A percentile compares a stretch with the other conserved stretches of the same genome.
phyloP scores from a whole-genome alignment of 2,888 invertebrate genomes.

The Palloptera scutellata region DNA sequence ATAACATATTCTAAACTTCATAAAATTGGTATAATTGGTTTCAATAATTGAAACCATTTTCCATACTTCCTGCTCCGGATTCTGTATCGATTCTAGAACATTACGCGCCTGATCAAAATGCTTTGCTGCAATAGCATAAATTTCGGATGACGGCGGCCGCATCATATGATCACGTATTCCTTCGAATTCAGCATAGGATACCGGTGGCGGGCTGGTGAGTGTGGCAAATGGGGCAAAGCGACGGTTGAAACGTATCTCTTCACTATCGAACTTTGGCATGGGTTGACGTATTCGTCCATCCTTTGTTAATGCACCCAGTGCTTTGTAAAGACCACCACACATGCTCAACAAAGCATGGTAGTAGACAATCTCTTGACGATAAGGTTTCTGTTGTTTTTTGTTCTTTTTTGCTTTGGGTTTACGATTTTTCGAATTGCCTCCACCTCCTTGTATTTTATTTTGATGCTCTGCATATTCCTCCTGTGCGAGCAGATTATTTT shows the following conservation, averaged over 20 bases:
- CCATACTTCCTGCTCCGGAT: conserved; percentile 81
- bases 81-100: conserved; percentile 82
- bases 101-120: conserved; percentile 92
- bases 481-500: conserved; percentile 81
- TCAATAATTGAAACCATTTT: no score
- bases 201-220: conserved; percentile 87
- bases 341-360: conserved; percentile 92
- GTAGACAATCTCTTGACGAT: conserved; percentile 84
- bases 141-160: conserved; percentile 69
- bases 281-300: conserved; percentile 88
- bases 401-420: conserved; percentile 64
- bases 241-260: conserved; percentile 93
- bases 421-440: conserved; percentile 54
- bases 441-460: conserved; percentile 48
- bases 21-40: no score
- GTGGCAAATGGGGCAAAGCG: conserved; percentile 90
- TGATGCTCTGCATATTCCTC: conserved; percentile 69
- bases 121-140: conserved; percentile 86
- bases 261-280: conserved; percentile 88
- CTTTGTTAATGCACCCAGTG: conserved; percentile 87
- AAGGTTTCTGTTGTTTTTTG: conserved; percentile 74
- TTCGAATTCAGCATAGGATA: conserved; percentile 87
- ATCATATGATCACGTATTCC: conserved; percentile 79
- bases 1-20: neutral
- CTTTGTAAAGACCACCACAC: conserved; percentile 96